Conservation (phyloP, 2,888 invertebrate genomes). For the Lasioglossum oenotherae region DNA sequence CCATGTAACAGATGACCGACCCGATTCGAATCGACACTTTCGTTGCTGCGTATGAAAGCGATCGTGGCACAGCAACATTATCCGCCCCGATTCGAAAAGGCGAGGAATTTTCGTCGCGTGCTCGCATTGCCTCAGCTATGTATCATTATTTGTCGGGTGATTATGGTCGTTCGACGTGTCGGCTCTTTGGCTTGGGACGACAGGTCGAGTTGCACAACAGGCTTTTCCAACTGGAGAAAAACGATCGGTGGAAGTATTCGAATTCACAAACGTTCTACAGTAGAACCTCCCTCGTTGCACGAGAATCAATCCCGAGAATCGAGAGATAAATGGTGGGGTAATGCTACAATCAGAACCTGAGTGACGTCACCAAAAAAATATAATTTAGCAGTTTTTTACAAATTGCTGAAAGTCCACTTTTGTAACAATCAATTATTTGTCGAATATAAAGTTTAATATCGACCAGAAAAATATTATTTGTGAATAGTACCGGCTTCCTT, state of each 20-base stretch:
- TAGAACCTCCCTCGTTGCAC: neutral
- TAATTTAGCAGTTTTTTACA: no score
- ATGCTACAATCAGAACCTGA: no score
- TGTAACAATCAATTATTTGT: no score
- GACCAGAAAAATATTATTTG: neutral
- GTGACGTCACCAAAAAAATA: no score
- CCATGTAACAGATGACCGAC: neutral
- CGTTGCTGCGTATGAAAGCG: neutral
- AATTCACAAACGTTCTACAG: neutral
- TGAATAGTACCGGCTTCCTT: neutral
- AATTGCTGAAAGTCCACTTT: no score
- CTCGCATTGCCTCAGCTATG: neutral
- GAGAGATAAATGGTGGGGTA: no score
- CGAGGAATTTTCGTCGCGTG: slow-evolving; percentile 33
- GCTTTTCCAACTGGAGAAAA: neutral
- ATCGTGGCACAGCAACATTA: neutral
- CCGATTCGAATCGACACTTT: slow-evolving; percentile 10
- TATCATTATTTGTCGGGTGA: slow-evolving; percentile 35
- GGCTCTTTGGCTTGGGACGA: slow-evolving; percentile 13
- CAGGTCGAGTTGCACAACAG: slow-evolving; percentile 24
- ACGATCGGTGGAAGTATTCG: neutral
- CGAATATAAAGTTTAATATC: neutral
- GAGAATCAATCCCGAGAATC: no score
- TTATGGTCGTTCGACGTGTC: slow-evolving; percentile 28
- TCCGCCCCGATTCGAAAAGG: neutral